A percentile compares a stretch with the other conserved stretches of the same genome.
These are phyloP conservation scores for Pyrrhosoma nymphula DNA, from an alignment of 2,888 invertebrate species.

Conservation along the genomic window DNA sequence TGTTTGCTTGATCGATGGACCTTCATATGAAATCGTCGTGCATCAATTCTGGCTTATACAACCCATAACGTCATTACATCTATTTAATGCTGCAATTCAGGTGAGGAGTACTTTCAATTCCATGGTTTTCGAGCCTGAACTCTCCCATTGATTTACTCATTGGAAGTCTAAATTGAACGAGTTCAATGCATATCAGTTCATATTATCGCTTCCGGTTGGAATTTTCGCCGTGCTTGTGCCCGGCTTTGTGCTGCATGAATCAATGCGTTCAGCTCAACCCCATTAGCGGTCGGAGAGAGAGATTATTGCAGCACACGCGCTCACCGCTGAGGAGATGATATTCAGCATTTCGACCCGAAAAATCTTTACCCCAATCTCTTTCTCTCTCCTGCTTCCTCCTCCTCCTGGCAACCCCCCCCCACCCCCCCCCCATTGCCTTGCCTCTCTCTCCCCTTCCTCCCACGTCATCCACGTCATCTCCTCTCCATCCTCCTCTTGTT, in stretches of 20 bases:
- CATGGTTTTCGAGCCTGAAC: too few relatives aligned
- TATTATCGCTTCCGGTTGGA: too few relatives aligned
- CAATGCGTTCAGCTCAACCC: neutral
- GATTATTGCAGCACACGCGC: neutral
- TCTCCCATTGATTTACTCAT: too few relatives aligned
- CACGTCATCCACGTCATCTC: conserved; percentile 7
- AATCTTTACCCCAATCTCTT: neutral
- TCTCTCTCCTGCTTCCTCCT: neutral
- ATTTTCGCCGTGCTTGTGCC: neutral
- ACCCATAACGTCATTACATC: too few relatives aligned
- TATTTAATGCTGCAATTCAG: too few relatives aligned
- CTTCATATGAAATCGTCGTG: too few relatives aligned
- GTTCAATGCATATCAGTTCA: too few relatives aligned
- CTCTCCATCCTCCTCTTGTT: conserved; percentile 32
- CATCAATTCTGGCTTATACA: too few relatives aligned
- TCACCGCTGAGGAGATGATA: neutral
- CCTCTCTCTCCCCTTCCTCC: neutral
- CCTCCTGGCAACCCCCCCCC: neutral
- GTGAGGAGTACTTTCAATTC: too few relatives aligned
- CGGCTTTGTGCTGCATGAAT: neutral
- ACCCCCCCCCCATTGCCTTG: neutral
- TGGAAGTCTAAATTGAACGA: too few relatives aligned
- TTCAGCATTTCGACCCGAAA: conserved; percentile 23
- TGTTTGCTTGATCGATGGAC: too few relatives aligned
- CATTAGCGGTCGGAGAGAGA: conserved; percentile 5